phyloP scores from a whole-genome alignment of 2,113 vertebrate species.

The Alouatta palliata region DNA sequence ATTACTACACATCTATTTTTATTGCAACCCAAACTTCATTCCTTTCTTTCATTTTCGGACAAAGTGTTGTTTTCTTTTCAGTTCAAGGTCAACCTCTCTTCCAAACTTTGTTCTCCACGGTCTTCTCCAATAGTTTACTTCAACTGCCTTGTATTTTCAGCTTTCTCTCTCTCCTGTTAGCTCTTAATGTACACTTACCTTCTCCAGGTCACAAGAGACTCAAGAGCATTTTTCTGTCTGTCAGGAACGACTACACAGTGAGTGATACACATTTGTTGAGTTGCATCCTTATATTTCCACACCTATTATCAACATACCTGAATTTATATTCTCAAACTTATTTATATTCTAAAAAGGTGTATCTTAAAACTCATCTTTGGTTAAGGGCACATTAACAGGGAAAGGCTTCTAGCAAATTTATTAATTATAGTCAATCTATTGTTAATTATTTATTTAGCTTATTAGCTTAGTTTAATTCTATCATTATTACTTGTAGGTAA shows the following conservation, averaged over 20 bases:
- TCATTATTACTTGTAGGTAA: background rate
- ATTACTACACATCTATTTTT: background rate
- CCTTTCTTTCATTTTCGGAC: background rate
- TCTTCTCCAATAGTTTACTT: background rate
- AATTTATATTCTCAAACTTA: background rate
- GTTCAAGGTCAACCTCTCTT: background rate
- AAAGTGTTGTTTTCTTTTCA: background rate
- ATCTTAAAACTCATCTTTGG: background rate
- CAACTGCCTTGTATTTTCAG: background rate
- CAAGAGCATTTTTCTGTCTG: background rate
- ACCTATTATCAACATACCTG: background rate
- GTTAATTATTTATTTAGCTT: slow-evolving; percentile 26
- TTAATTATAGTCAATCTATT: slow-evolving; percentile 25
- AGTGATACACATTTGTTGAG: background rate
- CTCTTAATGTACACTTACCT: background rate
- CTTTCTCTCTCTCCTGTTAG: background rate
- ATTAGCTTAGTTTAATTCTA: slow-evolving; percentile 31
- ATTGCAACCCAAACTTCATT: background rate
- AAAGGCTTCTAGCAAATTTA: slow-evolving; percentile 18
- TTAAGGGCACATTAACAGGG: background rate
- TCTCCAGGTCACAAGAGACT: background rate
- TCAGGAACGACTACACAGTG: background rate
- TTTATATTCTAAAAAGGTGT: background rate
- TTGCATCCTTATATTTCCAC: background rate
- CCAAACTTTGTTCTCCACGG: background rate